These are phyloP conservation scores for Neolamprologus kungweensis DNA, from an alignment of 2,113 vertebrate genomes.

Conservation along the genomic window DNA sequence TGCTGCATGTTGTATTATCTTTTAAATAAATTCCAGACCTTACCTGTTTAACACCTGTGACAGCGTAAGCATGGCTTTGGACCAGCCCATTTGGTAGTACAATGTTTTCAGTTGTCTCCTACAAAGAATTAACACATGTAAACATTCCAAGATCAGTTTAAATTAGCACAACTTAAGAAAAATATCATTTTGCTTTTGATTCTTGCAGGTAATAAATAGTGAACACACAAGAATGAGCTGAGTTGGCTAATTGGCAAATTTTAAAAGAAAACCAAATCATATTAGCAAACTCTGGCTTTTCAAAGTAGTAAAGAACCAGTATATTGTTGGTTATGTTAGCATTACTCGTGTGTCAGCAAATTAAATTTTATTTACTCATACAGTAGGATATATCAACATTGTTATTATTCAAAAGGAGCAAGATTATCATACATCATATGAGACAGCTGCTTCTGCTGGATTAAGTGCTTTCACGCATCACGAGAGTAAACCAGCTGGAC, in stretches of 20 bases:
- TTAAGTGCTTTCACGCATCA: not conserved
- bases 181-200: not conserved
- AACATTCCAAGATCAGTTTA: not conserved
- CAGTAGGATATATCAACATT: not conserved
- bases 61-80: slow-evolving; percentile 75
- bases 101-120: slow-evolving; percentile 37
- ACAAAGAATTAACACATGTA: not conserved
- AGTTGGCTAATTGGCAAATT: not conserved
- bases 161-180: not conserved
- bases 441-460: not conserved
- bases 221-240: not conserved
- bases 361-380: not conserved
- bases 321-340: not conserved
- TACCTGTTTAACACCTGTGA: slow-evolving; percentile 80
- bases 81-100: slow-evolving; percentile 70
- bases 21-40: not conserved
- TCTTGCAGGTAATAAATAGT: not conserved
- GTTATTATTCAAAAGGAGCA: not conserved
- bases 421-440: not conserved
- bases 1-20: not conserved
- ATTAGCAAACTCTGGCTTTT: not conserved
- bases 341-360: not conserved
- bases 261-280: not conserved
- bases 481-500: not conserved
- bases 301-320: not conserved